Percentiles rank a stretch among this genome's conserved stretches.
These are phyloP conservation scores for Melieria omissa DNA, from an alignment of 2,888 invertebrate species.

Conservation along the genomic window DNA sequence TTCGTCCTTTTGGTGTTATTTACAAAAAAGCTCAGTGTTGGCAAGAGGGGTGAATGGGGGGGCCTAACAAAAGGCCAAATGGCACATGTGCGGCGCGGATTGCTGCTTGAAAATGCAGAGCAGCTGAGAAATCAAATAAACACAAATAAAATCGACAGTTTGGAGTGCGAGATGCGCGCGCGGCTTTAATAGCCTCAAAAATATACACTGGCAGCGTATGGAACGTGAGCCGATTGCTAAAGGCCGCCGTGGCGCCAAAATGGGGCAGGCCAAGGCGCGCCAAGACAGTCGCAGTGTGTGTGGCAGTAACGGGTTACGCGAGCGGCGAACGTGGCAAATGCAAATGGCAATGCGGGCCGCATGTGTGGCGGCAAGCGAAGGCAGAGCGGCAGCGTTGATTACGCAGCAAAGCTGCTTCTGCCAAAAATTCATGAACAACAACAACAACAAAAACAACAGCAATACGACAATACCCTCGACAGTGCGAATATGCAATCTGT, in stretches of 20 bases:
- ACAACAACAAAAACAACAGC: conserved; percentile 7
- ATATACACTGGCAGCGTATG: conserved; percentile 50
- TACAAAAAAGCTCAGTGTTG: not conserved
- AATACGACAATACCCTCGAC: conserved; percentile 20
- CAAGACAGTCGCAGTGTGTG: no score
- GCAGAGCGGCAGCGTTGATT: not conserved
- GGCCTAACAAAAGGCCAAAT: conserved; percentile 13
- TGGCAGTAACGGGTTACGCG: no score
- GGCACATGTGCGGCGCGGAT: conserved; percentile 3
- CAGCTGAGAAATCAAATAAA: conserved; percentile 62
- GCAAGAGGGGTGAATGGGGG: not conserved
- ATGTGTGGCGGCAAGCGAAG: no score
- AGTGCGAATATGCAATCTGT: no score
- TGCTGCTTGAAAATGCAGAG: conserved; percentile 59
- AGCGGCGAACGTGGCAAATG: no score
- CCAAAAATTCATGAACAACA: not conserved
- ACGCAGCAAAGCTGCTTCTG: not conserved
- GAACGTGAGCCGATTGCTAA: conserved; percentile 52
- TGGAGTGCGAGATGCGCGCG: conserved; percentile 26
- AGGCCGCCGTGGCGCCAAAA: no score
- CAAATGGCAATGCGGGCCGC: no score
- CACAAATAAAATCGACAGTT: conserved; percentile 63
- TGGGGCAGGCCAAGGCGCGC: no score
- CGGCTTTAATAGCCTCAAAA: conserved; percentile 53
- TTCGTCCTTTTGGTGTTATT: not conserved